Conservation (phyloP, 1,140 invertebrate species). For the Araneus ventricosus region DNA sequence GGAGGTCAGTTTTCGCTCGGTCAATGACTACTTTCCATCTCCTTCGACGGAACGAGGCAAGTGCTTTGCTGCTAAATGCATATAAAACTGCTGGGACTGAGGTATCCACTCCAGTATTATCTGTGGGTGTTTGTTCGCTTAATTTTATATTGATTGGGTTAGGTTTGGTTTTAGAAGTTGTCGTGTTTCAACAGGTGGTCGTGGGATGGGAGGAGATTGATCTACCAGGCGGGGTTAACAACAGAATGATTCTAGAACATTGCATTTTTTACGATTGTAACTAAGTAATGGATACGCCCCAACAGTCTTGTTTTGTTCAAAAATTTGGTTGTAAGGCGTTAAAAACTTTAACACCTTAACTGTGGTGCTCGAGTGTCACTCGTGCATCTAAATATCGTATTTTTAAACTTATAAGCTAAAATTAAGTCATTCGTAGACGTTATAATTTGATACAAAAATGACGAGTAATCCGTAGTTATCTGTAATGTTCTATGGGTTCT, state of each 20-base stretch:
- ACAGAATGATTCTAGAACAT: background rate
- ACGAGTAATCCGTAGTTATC: no score
- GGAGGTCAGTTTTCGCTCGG: slow-evolving; percentile 31
- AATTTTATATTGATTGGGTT: background rate
- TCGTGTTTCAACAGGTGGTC: background rate
- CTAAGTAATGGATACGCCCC: no score
- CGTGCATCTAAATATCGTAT: no score
- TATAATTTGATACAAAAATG: no score
- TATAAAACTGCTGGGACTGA: background rate
- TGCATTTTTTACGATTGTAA: no score
- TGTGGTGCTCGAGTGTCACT: no score
- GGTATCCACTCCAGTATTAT: background rate
- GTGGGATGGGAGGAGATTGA: background rate
- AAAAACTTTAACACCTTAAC: no score
- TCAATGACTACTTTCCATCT: slow-evolving; percentile 25
- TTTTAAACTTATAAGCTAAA: no score
- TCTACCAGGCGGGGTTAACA: background rate
- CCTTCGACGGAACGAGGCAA: background rate
- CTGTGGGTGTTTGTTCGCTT: background rate
- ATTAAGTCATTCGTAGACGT: no score
- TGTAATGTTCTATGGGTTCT: no score
- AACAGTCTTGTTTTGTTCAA: no score
- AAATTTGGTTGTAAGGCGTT: no score
- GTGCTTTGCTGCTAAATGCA: background rate
- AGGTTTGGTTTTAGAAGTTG: slow-evolving; percentile 3